Base-by-base conservation (phyloP, 2,113 vertebrate genomes). In the Dasyornis broadbenti region DNA sequence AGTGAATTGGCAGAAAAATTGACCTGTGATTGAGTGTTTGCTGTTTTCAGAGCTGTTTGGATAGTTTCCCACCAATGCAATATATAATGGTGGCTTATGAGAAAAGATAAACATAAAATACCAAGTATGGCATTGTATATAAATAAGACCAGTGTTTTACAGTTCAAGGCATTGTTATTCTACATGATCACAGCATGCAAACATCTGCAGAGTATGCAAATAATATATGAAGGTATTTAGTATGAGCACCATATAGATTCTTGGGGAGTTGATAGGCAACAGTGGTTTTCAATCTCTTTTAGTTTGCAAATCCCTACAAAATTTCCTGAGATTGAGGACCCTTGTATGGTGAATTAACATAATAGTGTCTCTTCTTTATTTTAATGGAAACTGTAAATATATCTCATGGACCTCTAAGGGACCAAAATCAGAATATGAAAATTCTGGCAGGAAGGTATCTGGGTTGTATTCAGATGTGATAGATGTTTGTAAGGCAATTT, bases 171-270 rank as follows among this genome's bases (percentile, higher is more conserved):
- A 89, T 65, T 92, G 59, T 70, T 93, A 86, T 84, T 94, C 80
- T 82, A 89, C 76, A 84, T 86, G 87, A 93, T 95, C 76, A 82
- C 91, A 86, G 73, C 83, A 78, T 64, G 80, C n/a, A 84, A 90
- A 89, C 80, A 96, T 92, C 92, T 94, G 94, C 91, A 78, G 83
- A 75, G 60, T 78, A 68, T 94, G 89, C 77, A 89, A 94, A 79
- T 83, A 86, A 92, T 89, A 75, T 90, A 94, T 68, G 60, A 65
- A 52, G 42, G 53, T 64, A 64, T 89, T 94, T 95, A 94, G 56
- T 81, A 92, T 59, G 86, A 54, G 76, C 54, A 35, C 64, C 68
- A 28, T 70, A 85, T 61, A 94, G 71, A 70, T 94, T 96, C 86
- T 88, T 83, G 59, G 88, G 71, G 88, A 94, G 45, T 23, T 90